These are phyloP conservation scores for Bombus haemorrhoidalis DNA, from an alignment of 1,140 invertebrate species.

Conservation along the genomic window DNA sequence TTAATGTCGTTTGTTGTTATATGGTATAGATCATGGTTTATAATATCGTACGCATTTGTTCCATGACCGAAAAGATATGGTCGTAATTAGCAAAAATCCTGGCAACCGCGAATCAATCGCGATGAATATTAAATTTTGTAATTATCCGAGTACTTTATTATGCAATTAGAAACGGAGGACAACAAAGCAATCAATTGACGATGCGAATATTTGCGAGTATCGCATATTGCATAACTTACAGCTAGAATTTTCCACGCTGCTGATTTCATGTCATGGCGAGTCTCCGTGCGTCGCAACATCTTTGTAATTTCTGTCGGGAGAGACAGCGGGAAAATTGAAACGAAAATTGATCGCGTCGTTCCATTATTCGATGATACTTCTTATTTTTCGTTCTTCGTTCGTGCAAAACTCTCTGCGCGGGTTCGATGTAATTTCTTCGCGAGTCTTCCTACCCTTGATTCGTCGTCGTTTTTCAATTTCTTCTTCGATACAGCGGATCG, in stretches of 20 bases:
- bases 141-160: constrained; percentile 4
- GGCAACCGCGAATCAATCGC: background rate
- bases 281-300: background rate
- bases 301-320: background rate
- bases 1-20: background rate
- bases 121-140: constrained; percentile 41
- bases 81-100: constrained; percentile 28
- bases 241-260: constrained; percentile 33
- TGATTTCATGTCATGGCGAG: constrained; percentile 31
- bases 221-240: constrained; percentile 28
- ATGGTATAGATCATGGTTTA: background rate
- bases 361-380: constrained; percentile 11
- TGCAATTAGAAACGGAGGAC: constrained; percentile 12
- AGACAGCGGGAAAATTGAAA: constrained; percentile 11
- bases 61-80: background rate
- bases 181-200: constrained; percentile 7
- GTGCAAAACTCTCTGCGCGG: background rate
- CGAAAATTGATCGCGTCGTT: constrained; percentile 33
- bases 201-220: background rate
- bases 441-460: background rate
- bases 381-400: constrained; percentile 1
- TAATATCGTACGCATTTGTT: background rate
- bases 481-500: constrained; percentile 10
- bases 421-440: constrained; percentile 23
- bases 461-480: constrained; percentile 29